Conservation (phyloP, 2,797 vertebrate species). For the Halcyon leucocephala region DNA sequence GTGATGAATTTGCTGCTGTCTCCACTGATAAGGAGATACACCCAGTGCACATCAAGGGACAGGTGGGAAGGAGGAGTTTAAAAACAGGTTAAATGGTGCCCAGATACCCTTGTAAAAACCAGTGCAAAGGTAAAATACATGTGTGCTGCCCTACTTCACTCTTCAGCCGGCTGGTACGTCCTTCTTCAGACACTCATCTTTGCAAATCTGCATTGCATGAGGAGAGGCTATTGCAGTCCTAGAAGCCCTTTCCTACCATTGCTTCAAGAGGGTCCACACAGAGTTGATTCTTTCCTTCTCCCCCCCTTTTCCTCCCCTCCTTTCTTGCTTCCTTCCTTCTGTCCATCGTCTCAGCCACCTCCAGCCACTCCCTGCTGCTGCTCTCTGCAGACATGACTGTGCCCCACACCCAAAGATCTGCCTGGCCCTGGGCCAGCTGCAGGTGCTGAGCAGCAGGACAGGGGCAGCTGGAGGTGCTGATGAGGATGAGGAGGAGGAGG, state of each 20-base stretch:
- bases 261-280: not conserved
- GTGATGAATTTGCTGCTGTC: fast-evolving
- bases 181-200: not conserved
- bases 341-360: not conserved
- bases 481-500: not conserved
- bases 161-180: not conserved
- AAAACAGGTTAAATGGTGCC: not conserved
- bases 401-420: not conserved
- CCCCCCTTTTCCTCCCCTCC: no score
- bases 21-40: not conserved
- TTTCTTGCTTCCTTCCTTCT: no score
- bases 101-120: not conserved
- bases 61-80: not conserved
- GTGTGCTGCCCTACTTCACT: not conserved
- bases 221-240: not conserved
- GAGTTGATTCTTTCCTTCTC: not conserved
- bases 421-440: not conserved
- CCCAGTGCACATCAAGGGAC: not conserved
- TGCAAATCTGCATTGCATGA: not conserved
- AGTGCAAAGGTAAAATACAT: not conserved
- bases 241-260: not conserved
- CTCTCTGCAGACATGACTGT: not conserved
- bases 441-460: not conserved
- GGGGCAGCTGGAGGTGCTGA: not conserved
- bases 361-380: not conserved